These are phyloP conservation scores for Zophobas atratus DNA, from an alignment of 1,140 invertebrate species.

Conservation along the genomic window DNA sequence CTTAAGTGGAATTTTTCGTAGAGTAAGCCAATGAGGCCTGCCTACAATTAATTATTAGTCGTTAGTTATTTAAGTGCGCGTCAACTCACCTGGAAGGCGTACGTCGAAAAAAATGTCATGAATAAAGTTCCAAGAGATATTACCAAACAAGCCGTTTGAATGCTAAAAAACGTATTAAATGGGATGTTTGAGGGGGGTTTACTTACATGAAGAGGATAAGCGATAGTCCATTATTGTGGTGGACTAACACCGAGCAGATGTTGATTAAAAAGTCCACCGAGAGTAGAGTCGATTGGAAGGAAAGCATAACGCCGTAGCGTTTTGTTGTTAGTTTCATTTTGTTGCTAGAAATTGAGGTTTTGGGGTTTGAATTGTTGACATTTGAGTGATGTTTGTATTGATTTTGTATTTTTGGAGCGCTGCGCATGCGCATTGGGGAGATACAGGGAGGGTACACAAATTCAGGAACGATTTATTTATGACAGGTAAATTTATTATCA, in stretches of 20 bases:
- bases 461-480: too few relatives aligned
- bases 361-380: conserved; percentile 39
- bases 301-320: conserved; percentile 60
- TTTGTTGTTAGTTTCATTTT: conserved; percentile 63
- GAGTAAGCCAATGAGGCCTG: conserved; percentile 78
- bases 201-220: conserved; percentile 66
- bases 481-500: too few relatives aligned
- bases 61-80: conserved; percentile 28
- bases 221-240: conserved; percentile 62
- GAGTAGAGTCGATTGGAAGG: conserved; percentile 62
- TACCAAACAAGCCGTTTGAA: conserved; percentile 80
- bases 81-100: conserved; percentile 79
- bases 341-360: conserved; percentile 4
- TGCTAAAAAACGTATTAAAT: conserved; percentile 68
- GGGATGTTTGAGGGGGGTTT: conserved; percentile 38
- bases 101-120: conserved; percentile 80
- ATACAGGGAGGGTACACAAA: too few relatives aligned
- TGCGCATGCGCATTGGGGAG: too few relatives aligned
- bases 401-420: not conserved
- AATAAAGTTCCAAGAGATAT: conserved; percentile 76
- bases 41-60: conserved; percentile 67
- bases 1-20: conserved; percentile 75
- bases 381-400: conserved; percentile 30
- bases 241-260: conserved; percentile 60
- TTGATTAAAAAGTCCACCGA: conserved; percentile 62